A percentile compares a stretch with the other conserved stretches of the same genome.
phyloP scores from a whole-genome alignment of 2,888 invertebrate species.

The Chrysina gloriosa region DNA sequence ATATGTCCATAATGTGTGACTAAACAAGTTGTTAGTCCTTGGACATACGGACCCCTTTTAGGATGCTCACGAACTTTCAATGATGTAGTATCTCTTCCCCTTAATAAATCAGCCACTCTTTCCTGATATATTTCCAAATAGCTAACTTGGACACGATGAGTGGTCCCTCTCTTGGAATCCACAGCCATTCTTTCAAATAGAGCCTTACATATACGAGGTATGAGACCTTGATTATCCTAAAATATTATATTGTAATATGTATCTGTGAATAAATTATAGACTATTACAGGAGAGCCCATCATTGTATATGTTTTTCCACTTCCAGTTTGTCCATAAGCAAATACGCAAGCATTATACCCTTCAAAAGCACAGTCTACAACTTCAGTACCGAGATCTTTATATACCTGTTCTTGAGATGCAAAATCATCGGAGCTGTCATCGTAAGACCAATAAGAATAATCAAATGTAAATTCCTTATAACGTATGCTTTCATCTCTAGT shows the following conservation, averaged over 20 bases:
- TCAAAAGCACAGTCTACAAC: constrained; percentile 85
- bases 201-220: constrained; percentile 87
- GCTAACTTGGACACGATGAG: constrained; percentile 86
- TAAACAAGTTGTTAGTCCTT: constrained; percentile 85
- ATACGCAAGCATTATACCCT: constrained; percentile 90
- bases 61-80: constrained; percentile 81
- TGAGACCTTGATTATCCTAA: constrained; percentile 83
- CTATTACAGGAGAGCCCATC: constrained; percentile 83
- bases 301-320: constrained; percentile 93
- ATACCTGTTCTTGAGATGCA: constrained; percentile 85
- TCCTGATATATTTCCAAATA: constrained; percentile 75
- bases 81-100: constrained; percentile 64
- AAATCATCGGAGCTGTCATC: constrained; percentile 76
- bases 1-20: constrained; percentile 90
- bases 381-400: constrained; percentile 80
- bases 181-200: constrained; percentile 85
- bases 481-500: constrained; percentile 64
- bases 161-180: constrained; percentile 83
- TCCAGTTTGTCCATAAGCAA: constrained; percentile 92
- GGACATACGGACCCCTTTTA: constrained; percentile 82
- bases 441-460: constrained; percentile 90
- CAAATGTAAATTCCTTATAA: constrained; percentile 89
- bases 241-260: constrained; percentile 44
- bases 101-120: constrained; percentile 77
- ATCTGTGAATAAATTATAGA: background rate